Evolutionary conservation across 2,797 vertebrate genomes (phyloP), one percentile per base, ranked within the genome.

Genomic region (Pseudochaenichthys georgianus): DNA sequence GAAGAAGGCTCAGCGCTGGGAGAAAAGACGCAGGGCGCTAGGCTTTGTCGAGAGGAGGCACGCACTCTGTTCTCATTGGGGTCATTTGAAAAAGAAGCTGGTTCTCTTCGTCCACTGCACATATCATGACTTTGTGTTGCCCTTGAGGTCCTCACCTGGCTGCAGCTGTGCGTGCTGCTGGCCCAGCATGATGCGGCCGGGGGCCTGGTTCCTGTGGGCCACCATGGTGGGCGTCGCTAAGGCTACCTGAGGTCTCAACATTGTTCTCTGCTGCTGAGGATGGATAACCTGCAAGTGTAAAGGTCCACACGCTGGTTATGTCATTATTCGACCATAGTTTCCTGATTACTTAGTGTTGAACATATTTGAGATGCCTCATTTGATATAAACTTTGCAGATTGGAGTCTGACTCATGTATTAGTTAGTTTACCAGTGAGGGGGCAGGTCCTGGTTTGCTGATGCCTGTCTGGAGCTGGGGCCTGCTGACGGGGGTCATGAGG

Each of bases 151-250:
- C 81, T 93, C 83, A 99, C 98, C 96, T 94, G 97, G 95, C 72
- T 98, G 97, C 83, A 98, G 94, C 38, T 95, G 97, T 73, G 98
- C 94, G 82, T 95, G 96, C 43, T 96, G 96, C 72, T 92, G 94
- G 34, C 97, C 96, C 84, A 98, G 90, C 91, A 98, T 93, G 50
- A 98, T 96, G 88, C 96, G 96, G 82, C 91, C 96, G 64, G 97
- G 97, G 12, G 95, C 95, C 78, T 95, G 98, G 86, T 92, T 93
- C 92, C 97, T 94, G 90, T 98, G 86, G 0, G 97, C 94, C 71
- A 98, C 96, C 96, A 97, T 95, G n/a, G 97, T 96, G 8, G 97
- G 95, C 64, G 96, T 94, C 13, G 97, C 95, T 93, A 97, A 81
- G 0, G 96, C 96, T 81, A 98, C 96, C 94, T 97, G 97, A 48